Evolutionary conservation across 2,113 vertebrate genomes (phyloP), one percentile per base, ranked within the genome.

Genomic region (Pseudolaguvia tuberculata): DNA sequence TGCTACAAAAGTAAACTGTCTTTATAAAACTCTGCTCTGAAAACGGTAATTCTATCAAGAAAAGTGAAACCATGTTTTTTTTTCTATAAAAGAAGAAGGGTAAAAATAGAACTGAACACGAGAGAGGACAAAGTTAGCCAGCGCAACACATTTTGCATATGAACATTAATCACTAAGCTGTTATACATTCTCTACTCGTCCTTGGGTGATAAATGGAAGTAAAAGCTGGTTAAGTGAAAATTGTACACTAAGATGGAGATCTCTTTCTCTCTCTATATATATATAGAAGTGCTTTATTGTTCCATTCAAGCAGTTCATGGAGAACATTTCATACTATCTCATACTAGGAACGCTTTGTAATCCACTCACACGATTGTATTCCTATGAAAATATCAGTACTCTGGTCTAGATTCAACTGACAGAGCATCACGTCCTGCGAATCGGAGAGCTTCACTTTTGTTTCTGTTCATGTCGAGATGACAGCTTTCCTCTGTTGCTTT

Each of bases 1-100:
- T 89, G 88, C 91, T 91, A 88, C 82, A 85, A 88, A 88, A 87
- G 62, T 85, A 90, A 79, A 78, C 58, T 80, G 77, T 69, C 66
- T 85, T 70, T 85, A 88, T 80, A 87, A 78, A 88, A 88, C 87
- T 88, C 71, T 25, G 76, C 82, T 82, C 78, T 79, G 77, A 83
- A 85, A 85, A 81, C 31, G 80, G 81, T 85, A 85, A 82, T 84
- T 75, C 78, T 78, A 80, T 85, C 84, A 73, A 75, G 70, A 81
- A 83, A 80, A 42, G 39, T 79, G 20, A 78, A 85, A 76, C 25
- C 75, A 84, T 27, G 18, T 42, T 67, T 69, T 42, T 35, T 42
- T 42, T 81, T 78, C 66, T 77, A 73, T 62, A 77, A 75, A 76
- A 79, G 76, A 78, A 80, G 20, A 57, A 48, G 73, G 75, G 80